These are phyloP conservation scores for Panthera leo DNA, from an alignment of 2,113 vertebrate species.

Conservation along the genomic window DNA sequence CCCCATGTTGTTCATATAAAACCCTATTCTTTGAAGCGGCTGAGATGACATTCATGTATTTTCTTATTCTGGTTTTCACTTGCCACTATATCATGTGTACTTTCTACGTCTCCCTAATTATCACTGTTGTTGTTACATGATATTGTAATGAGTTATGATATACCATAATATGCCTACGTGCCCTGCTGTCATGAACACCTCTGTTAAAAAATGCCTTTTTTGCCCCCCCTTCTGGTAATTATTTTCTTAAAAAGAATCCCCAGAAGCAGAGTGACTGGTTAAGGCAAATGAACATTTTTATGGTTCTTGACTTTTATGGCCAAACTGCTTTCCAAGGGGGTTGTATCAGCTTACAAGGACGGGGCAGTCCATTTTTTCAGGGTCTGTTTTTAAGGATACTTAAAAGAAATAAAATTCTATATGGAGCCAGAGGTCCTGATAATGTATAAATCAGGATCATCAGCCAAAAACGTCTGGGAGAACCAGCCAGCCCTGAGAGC, in stretches of 20 bases:
- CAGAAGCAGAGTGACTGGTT: neutral
- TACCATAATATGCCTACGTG: neutral
- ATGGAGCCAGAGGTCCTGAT: conserved; percentile 4
- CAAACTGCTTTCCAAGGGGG: conserved; percentile 48
- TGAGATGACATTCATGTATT: neutral
- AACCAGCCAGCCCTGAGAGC: neutral
- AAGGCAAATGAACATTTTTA: conserved; percentile 19
- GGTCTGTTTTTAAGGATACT: conserved; percentile 32
- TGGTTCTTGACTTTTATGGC: conserved; percentile 41
- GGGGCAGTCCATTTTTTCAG: neutral
- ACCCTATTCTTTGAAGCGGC: neutral
- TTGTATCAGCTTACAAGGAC: neutral
- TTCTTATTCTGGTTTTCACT: neutral
- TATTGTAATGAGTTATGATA: neutral
- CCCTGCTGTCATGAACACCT: neutral
- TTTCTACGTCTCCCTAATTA: neutral
- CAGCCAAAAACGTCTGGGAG: neutral
- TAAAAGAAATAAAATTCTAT: conserved; percentile 42
- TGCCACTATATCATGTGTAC: neutral
- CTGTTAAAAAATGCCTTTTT: neutral
- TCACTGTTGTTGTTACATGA: neutral
- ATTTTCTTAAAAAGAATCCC: conserved; percentile 15
- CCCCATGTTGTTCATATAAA: neutral
- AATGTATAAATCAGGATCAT: conserved; percentile 7
- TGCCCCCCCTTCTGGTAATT: neutral